phyloP scores from a whole-genome alignment of 2,797 vertebrate species.

The Pogonophryne albipinna region DNA sequence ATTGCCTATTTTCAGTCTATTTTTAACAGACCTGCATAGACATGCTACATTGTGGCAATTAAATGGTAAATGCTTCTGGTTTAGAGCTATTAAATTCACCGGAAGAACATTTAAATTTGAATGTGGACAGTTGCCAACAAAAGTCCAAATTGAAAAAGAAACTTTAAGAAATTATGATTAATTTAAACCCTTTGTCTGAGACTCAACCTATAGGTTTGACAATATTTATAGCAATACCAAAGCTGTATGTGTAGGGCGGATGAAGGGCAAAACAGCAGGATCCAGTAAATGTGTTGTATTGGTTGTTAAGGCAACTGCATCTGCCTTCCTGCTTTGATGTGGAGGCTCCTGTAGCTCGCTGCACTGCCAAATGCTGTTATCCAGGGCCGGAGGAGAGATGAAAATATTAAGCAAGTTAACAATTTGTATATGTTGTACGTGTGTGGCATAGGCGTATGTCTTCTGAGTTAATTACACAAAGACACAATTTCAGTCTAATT shows the following conservation, averaged over 20 bases:
- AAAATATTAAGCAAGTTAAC: constrained; percentile 13
- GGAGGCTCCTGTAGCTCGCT: constrained; percentile 39
- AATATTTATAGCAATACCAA: constrained; percentile 34
- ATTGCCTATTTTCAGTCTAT: too few relatives aligned
- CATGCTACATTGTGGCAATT: constrained; percentile 8
- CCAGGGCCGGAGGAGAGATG: constrained; percentile 14
- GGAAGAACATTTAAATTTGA: not conserved
- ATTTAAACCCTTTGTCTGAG: not conserved
- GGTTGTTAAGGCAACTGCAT: constrained; percentile 60
- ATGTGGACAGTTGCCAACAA: not conserved
- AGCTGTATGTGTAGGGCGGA: constrained; percentile 27
- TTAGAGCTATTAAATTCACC: not conserved
- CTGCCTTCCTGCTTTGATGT: constrained; percentile 46
- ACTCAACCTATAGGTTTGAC: not conserved
- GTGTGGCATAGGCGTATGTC: not conserved
- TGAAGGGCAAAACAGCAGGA: constrained; percentile 28
- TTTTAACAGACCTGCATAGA: too few relatives aligned
- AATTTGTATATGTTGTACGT: constrained; percentile 1
- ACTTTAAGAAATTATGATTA: not conserved
- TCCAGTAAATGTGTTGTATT: not conserved
- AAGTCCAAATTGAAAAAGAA: not conserved
- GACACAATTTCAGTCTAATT: constrained; percentile 16
- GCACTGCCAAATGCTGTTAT: constrained; percentile 27
- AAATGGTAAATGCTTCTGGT: constrained; percentile 17
- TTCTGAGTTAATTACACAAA: constrained; percentile 10